Evolutionary conservation across 2,113 vertebrate species (phyloP).

Genomic region (Lasiurus cinereus): DNA sequence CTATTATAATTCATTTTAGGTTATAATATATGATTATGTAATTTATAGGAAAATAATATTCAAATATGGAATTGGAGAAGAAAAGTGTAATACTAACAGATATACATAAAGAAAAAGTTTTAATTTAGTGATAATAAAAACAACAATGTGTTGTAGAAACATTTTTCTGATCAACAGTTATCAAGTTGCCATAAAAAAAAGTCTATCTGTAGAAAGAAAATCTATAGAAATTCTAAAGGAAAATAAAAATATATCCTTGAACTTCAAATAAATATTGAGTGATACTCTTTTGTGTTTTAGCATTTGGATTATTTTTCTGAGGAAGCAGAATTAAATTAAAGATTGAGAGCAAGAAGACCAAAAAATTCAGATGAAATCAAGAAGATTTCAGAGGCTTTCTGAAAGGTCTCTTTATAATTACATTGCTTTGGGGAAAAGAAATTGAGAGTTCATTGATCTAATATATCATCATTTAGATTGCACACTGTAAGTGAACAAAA

Average conservation of each 20-base stretch:
- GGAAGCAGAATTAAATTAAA: not conserved
- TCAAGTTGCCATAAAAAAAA: not conserved
- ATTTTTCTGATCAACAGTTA: not conserved
- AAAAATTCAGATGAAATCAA: constrained; percentile 20
- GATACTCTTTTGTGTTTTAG: not conserved
- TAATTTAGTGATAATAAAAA: not conserved
- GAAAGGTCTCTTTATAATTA: not conserved
- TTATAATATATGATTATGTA: not conserved
- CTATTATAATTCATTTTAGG: not conserved
- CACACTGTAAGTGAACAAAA: not conserved
- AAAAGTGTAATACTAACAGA: not conserved
- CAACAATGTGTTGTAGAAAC: not conserved
- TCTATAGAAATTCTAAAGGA: not conserved
- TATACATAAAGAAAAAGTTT: not conserved
- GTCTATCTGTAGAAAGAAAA: not conserved
- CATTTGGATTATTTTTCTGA: constrained; percentile 3
- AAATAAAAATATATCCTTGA: constrained; percentile 13
- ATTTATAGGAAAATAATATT: not conserved
- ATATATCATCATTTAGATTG: not conserved
- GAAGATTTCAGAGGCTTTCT: not conserved
- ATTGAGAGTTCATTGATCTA: not conserved
- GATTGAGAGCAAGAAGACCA: not conserved
- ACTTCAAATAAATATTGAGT: not conserved
- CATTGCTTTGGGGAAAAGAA: not conserved
- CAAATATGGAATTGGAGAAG: not conserved